Conservation (phyloP, 2,888 invertebrate species). For the Dione vanillae region DNA sequence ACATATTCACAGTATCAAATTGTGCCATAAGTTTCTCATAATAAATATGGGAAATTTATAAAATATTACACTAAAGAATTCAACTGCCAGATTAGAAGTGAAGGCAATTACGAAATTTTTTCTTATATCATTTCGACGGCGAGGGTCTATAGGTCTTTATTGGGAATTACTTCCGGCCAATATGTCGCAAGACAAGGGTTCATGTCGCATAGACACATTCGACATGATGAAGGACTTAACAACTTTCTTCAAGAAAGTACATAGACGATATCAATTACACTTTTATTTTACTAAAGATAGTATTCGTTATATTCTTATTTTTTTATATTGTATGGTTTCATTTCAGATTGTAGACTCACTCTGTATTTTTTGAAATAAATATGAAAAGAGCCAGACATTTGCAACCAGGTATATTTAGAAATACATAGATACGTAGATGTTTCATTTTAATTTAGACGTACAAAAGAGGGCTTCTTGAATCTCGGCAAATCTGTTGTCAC, state of each 20-base stretch:
- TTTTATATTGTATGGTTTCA: neutral
- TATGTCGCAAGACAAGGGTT: constrained; percentile 46
- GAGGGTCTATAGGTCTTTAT: constrained; percentile 46
- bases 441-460: constrained; percentile 5
- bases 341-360: neutral
- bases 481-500: constrained; percentile 23
- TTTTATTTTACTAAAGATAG: neutral
- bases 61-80: constrained; percentile 9
- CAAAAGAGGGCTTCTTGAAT: constrained; percentile 21
- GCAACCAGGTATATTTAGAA: neutral
- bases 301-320: neutral
- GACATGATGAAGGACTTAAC: constrained; percentile 45
- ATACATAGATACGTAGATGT: neutral
- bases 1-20: neutral
- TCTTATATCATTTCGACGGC: constrained; percentile 39
- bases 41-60: neutral
- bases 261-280: constrained; percentile 21
- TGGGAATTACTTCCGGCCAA: constrained; percentile 49
- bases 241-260: constrained; percentile 37
- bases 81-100: constrained; percentile 33
- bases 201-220: constrained; percentile 45
- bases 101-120: constrained; percentile 37
- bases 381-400: constrained; percentile 19
- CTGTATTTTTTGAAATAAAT: neutral
- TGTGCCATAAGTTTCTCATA: neutral